Percentiles rank a stretch among this genome's conserved stretches.
These are phyloP conservation scores for Nephrotoma guestfalica DNA, from an alignment of 2,888 invertebrate species.

Conservation along the genomic window DNA sequence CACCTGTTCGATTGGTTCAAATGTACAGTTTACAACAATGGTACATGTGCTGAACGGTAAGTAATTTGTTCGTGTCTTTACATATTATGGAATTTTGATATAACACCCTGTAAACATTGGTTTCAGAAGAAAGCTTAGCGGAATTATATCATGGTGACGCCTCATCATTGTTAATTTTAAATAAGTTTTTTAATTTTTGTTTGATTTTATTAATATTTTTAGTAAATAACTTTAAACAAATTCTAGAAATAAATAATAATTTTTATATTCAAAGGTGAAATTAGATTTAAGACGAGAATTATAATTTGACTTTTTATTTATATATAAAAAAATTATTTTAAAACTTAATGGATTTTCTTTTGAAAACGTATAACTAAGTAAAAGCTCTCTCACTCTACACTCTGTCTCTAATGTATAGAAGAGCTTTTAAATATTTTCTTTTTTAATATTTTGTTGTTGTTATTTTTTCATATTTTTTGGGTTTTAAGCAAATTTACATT, in stretches of 20 bases:
- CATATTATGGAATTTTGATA: background rate
- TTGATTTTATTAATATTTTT: background rate
- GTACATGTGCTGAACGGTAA: constrained; percentile 41
- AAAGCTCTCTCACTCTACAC: background rate
- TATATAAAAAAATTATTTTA: background rate
- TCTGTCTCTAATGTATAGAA: background rate
- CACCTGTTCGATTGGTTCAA: constrained; percentile 37
- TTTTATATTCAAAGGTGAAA: background rate
- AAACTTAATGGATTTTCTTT: background rate
- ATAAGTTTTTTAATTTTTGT: background rate
- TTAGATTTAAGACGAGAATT: background rate
- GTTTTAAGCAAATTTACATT: background rate
- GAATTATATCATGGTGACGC: constrained; percentile 38
- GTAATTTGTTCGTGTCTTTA: constrained; percentile 11
- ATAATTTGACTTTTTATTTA: background rate
- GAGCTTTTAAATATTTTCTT: background rate
- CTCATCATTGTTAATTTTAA: background rate
- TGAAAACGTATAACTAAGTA: background rate
- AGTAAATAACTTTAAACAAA: background rate
- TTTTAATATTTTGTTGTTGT: background rate
- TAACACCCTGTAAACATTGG: constrained; percentile 16
- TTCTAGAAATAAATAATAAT: background rate
- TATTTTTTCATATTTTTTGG: background rate
- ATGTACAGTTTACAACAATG: constrained; percentile 34
- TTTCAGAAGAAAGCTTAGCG: constrained; percentile 45